Evolutionary conservation across 2,888 invertebrate species (phyloP), one percentile per base, ranked within the genome.

Genomic region (Pyrochroa serraticornis): DNA sequence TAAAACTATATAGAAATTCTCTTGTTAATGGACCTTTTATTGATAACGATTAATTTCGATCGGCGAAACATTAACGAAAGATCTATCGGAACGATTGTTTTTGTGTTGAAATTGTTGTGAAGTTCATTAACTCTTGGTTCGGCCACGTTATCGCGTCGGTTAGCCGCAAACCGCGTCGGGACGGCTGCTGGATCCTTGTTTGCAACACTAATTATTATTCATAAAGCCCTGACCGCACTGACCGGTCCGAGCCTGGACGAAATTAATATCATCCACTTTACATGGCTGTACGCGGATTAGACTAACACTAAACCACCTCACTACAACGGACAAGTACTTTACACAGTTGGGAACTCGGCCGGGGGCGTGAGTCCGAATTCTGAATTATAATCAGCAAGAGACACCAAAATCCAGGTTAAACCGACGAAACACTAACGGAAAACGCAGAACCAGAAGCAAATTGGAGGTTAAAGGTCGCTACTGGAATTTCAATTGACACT

Each of bases 181-280:
- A 72, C 73, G 72, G 72, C 71, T 68, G 70, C 71, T 66, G 67
- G 73, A 74, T 72, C 75, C 77, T 76, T 77, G 76, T 77, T 77
- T 74, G 76, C 73, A 75, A 76, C 76, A 73, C 75, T 77, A 77
- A 79, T 79, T 79, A 79, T 78, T 78, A 79, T 79, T 79, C 79
- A 79, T 79, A 79, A 76, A 76, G 71, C 71, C 67, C 70, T 71
- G 70, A 74, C 76, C 76, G 69, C 68, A 69, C 70, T 75, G 75
- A 74, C 75, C 75, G 74, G 72, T 73, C 74, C 72, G 68, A 68
- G 70, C 72, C 72, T 74, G 70, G 71, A 72, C 73, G 64, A 75
- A 77, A 78, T 78, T 78, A 77, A 77, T 77, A 77, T 76, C 75
- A 68, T 72, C 72, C 72, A 73, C 71, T 74, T 72, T 71, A 74